Evolutionary conservation across 1,140 invertebrate genomes (phyloP), one percentile per base, ranked within the genome.

Genomic region (Steinernema khuongi): DNA sequence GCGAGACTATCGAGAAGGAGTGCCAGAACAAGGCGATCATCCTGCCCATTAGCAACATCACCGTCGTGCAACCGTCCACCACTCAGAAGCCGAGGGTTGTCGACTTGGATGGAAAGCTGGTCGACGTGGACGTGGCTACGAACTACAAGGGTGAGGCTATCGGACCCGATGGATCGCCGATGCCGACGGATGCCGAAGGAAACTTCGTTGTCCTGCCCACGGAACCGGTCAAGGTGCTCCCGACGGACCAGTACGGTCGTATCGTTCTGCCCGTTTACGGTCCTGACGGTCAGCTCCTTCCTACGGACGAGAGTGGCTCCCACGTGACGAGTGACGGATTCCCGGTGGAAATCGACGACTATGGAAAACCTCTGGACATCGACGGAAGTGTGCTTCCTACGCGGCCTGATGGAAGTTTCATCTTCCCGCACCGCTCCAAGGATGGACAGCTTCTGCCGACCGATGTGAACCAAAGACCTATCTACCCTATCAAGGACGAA

Each of bases 401-500:
- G n/a, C 19, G 29, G 22, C 1, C 68, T 29, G 28, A 71, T 31
- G 44, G 70, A 41, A 32, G 26, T 28, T 69, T 36, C 30, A 1
- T 19, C 11, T 22, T 14, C 19, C 50, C 50, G 50, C 50, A 60
- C 14, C 50, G 50, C 19, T 7, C 11, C 50, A 60, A 60, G 50
- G 22, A 2, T 7, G 50, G 50, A 7, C 7, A 60, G 26, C 50
- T 60, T 22, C 50, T 60, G 50, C 50, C 50, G 50, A 74, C 73
- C 28, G 73, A 74, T 41, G 73, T 29, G 17, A 18, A 18, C 1
- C 70, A 60, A 32, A 31, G 33, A 43, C 44, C 74, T 19, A 60
- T 75, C 19, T 67, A 32, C 18, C 19, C 74, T 2, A 67, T 72
- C 32, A 68, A 71, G n/a, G 74, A 75, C 31, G 32, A 36, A 67